A percentile compares a stretch with the other conserved stretches of the same genome.
These are phyloP conservation scores for Eonycteris spelaea DNA, from an alignment of 2,113 vertebrate genomes.

Conservation along the genomic window DNA sequence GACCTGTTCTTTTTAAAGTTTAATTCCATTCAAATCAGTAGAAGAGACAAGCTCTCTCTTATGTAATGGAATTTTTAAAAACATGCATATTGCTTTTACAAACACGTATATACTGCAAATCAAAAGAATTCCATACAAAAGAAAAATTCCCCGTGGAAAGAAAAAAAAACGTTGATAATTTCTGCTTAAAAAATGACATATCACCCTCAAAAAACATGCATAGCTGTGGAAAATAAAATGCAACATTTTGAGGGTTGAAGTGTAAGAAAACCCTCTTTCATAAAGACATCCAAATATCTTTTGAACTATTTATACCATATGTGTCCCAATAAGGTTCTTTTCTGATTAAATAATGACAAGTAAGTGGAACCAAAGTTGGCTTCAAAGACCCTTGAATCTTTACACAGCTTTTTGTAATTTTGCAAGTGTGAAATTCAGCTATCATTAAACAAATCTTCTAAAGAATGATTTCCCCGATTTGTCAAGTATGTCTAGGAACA, in stretches of 20 bases:
- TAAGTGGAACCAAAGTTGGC: conserved; percentile 71
- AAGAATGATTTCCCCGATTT: conserved; percentile 67
- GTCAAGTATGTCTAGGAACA: conserved; percentile 55
- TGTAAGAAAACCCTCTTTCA: conserved; percentile 68
- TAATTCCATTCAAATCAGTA: conserved; percentile 35
- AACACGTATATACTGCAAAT: neutral
- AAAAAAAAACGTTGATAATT: conserved; percentile 1
- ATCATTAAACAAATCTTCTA: conserved; percentile 72
- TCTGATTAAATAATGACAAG: conserved; percentile 75
- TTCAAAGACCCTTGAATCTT: conserved; percentile 67
- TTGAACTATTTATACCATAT: conserved; percentile 71
- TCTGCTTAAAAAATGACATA: conserved; percentile 50
- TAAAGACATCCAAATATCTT: conserved; percentile 66
- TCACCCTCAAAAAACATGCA: conserved; percentile 43
- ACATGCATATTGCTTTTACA: conserved; percentile 2
- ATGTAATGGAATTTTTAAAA: conserved; percentile 35
- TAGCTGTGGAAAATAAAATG: conserved; percentile 53
- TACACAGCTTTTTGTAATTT: conserved; percentile 76
- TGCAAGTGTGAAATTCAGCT: conserved; percentile 72
- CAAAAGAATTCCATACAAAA: conserved; percentile 48
- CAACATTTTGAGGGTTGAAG: conserved; percentile 65
- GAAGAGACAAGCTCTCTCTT: conserved; percentile 51
- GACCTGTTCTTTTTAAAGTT: conserved; percentile 60
- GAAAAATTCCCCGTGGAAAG: conserved; percentile 29
- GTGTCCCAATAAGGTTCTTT: conserved; percentile 60